Conservation (phyloP, 2,113 vertebrate genomes). For the Oxyruncus cristatus region DNA sequence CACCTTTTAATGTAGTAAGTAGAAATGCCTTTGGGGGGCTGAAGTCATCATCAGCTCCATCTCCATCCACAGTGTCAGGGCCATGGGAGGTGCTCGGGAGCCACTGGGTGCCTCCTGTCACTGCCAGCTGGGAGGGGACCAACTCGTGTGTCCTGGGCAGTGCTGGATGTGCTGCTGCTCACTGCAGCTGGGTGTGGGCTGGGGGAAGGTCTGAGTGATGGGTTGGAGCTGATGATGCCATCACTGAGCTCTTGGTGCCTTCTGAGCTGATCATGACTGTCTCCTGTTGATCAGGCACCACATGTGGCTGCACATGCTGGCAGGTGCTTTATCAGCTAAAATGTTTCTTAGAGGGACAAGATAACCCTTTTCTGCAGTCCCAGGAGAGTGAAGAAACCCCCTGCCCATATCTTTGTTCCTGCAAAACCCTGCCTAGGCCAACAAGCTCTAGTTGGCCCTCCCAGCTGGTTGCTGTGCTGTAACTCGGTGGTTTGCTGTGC, state of each 20-base stretch:
- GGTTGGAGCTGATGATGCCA: background rate
- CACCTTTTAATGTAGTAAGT: background rate
- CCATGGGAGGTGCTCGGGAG: rapidly evolving
- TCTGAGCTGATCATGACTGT: background rate
- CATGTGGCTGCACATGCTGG: background rate
- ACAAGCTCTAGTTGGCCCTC: background rate
- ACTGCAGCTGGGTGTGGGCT: background rate
- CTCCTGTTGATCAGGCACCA: background rate
- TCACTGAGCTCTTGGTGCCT: background rate
- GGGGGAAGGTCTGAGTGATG: background rate
- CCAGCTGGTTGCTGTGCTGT: background rate
- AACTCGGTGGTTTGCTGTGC: background rate
- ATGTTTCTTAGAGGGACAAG: rapidly evolving
- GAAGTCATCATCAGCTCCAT: rapidly evolving
- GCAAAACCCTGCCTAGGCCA: background rate
- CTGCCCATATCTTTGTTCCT: background rate
- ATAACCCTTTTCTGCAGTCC: background rate
- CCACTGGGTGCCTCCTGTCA: rapidly evolving
- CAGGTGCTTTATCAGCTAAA: background rate
- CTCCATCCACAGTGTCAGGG: background rate
- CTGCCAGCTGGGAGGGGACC: background rate
- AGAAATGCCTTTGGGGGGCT: background rate
- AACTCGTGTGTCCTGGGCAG: rapidly evolving
- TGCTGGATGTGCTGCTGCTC: background rate
- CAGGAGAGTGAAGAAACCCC: background rate